Evolutionary conservation across 2,888 invertebrate genomes (phyloP).

Genomic region (Dryomyza anilis): DNA sequence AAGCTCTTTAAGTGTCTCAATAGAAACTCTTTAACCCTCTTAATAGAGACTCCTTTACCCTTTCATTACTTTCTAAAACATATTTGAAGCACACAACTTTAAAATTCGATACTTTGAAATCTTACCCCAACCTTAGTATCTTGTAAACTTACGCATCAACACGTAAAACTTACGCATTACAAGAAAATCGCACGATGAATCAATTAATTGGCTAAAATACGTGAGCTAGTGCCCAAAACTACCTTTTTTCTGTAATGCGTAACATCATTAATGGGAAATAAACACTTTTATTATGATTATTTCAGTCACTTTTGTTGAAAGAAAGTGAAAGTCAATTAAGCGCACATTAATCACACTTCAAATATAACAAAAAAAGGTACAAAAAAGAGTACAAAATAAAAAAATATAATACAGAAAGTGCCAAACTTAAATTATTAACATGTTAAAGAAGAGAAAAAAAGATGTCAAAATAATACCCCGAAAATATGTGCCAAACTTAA

Average conservation of each 20-base stretch:
- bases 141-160: not conserved
- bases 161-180: not conserved
- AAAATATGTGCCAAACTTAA: too few relatives aligned
- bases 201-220: not conserved
- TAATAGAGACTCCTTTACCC: too few relatives aligned
- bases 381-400: not conserved
- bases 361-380: not conserved
- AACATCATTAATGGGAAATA: not conserved
- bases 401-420: too few relatives aligned
- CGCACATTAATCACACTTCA: constrained; percentile 45
- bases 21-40: too few relatives aligned
- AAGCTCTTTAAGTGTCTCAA: too few relatives aligned
- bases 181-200: not conserved
- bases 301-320: constrained; percentile 39
- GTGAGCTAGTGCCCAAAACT: not conserved
- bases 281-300: not conserved
- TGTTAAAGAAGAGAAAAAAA: too few relatives aligned
- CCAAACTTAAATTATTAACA: too few relatives aligned
- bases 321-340: constrained; percentile 55
- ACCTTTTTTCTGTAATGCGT: not conserved
- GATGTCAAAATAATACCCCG: too few relatives aligned
- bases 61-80: too few relatives aligned
- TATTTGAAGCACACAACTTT: too few relatives aligned
- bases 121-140: too few relatives aligned
- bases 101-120: too few relatives aligned